Evolutionary conservation across 2,888 invertebrate genomes (phyloP), one percentile per base, ranked within the genome.

Genomic region (Neocrepidodera transversa): DNA sequence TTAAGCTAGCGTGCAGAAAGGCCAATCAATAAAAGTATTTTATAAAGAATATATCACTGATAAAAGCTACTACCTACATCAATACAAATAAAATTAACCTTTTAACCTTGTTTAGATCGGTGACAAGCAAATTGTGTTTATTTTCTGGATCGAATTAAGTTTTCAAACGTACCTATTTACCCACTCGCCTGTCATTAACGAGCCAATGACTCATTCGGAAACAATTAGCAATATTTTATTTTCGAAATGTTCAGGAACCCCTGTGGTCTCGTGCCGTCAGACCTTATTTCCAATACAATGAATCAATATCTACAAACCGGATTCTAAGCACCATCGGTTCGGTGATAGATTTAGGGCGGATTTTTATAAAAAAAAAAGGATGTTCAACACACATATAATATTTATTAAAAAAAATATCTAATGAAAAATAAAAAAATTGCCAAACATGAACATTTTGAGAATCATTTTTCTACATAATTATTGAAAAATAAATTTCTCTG

Each of bases 191-290:
- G 35, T 35, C 10, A 8, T 23, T 23, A 26, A 38, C 26, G 14
- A 50, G 14, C 50, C 14, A 42, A 42, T 14, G 4, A 11, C 14
- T 32, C 50, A 13, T n/a, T 50, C 38, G 28, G 26, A 51, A 30
- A 10, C 51, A 51, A 51, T 51, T 51, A 51, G 28, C 17, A 40
- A 40, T 38, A 38, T 50, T 50, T 50, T 50, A 26, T 40, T 38
- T 50, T 11, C 38, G 11, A 40, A 40, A 17, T 17, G 40, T 17
- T 16, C 17, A 11, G 6, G 38, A 26, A 40, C 17, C 20, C 16
- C 38, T 38, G 38, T 38, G 38, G 38, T 38, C 10, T 38, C 17
- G 38, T 17, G 16, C 17, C 10, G 38, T 7, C 38, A 8, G 17
- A 10, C 38, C 14, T 35, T 10, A 10, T 35, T 35, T 35, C 13